Base-by-base conservation (phyloP, 1,140 invertebrate genomes). In the Stenopsyche tienmushanensis region DNA sequence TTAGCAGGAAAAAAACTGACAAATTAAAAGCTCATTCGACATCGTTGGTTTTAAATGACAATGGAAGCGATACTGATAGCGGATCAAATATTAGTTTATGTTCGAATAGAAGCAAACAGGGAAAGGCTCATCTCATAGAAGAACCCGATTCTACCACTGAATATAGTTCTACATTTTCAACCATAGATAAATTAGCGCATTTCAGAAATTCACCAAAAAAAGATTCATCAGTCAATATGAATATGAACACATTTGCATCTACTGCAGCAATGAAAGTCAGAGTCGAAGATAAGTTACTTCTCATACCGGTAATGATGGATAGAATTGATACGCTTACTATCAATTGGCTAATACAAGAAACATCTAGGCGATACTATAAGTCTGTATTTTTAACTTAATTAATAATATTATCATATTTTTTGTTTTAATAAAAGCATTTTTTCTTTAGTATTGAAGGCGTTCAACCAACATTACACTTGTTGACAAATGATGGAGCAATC, bases 311-410 rank as follows among this genome's bases (percentile, higher is more conserved):
- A 10, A 82, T 83, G 23, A 72, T 83, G 29, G 81, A 84, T 10
- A 83, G 81, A 50, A 76, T 85, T 18, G 82, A 84, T 58, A 83
- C 77, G 41, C 76, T 83, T 62, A 86, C 83, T 64, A 85, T 89
- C 70, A 82, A 80, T 63, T 90, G 88, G 88, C 77, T 91, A 62
- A 83, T 86, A 39, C 83, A 87, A 42, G 86, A 90, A 80, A 83
- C 87, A 0, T 83, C 86, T 25, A 78, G 82, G 54, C 81, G 88
- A 73, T 90, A 89, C 81, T 88, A 87, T 59, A 86, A 85, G 87
- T 86, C 74, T 80, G 78, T 54, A 15, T 62, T 39, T 39, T 15
- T 1, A 44, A 10, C 29, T 44, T 49, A 1, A 7, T 59, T 7
- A 21, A 23, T 26, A 21, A 24, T 42, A n/a, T 7, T 17, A 15